Conservation (phyloP, 2,113 vertebrate species). For the Toxotes jaculatrix region DNA sequence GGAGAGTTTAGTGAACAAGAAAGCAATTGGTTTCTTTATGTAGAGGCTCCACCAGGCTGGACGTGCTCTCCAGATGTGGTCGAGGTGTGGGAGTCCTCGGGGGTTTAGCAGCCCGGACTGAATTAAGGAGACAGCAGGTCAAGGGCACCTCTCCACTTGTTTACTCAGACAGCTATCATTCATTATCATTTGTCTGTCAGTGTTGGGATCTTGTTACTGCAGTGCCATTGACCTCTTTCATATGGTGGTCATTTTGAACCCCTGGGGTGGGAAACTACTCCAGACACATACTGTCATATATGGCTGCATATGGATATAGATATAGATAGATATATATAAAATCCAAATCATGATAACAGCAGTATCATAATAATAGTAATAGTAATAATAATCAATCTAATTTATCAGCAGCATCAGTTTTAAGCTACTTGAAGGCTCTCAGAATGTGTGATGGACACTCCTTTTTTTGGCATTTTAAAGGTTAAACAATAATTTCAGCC, state of each 20-base stretch:
- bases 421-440: not conserved
- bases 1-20: constrained; percentile 2
- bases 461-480: not conserved
- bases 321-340: too few species aligned
- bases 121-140: constrained; percentile 80
- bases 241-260: constrained; percentile 49
- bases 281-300: constrained; percentile 7
- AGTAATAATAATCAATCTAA: too few species aligned
- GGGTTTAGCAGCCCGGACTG: constrained; percentile 49
- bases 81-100: constrained; percentile 60
- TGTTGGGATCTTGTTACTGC: constrained; percentile 77
- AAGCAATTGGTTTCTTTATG: constrained; percentile 35
- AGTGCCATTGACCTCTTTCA: constrained; percentile 60
- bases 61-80: constrained; percentile 77
- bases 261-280: constrained; percentile 32
- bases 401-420: too few species aligned
- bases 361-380: too few species aligned
- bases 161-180: constrained; percentile 84
- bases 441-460: not conserved
- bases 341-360: too few species aligned
- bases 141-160: constrained; percentile 83
- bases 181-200: constrained; percentile 86
- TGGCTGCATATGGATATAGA: not conserved
- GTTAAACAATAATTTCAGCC: not conserved
- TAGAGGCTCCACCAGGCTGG: constrained; percentile 12